phyloP scores from a whole-genome alignment of 2,888 invertebrate species.

The Zygogramma bicolorata region DNA sequence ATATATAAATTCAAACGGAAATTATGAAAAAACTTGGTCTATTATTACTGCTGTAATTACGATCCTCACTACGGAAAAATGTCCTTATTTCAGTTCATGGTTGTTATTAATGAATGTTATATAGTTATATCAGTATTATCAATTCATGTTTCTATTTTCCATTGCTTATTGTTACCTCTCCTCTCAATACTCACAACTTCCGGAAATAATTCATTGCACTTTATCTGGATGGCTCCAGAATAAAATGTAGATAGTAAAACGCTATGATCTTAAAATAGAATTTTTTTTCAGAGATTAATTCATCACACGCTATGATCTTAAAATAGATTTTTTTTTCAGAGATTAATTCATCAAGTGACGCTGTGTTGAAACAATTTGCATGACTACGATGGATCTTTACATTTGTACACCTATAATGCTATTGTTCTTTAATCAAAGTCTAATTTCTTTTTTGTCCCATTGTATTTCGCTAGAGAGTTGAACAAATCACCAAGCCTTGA shows the following conservation, averaged over 20 bases:
- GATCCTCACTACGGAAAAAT: too few relatives aligned
- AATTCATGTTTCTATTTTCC: too few relatives aligned
- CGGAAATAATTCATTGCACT: too few relatives aligned
- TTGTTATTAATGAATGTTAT: too few relatives aligned
- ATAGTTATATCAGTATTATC: too few relatives aligned
- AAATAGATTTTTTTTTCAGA: background rate
- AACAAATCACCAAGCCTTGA: conserved; percentile 41
- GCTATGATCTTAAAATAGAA: conserved; percentile 26
- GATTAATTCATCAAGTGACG: conserved; percentile 28
- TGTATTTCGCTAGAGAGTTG: conserved; percentile 57
- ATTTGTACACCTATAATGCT: conserved; percentile 26
- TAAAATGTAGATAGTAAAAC: conserved; percentile 7
- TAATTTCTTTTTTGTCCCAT: conserved; percentile 49
- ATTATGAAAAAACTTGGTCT: too few relatives aligned
- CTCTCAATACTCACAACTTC: too few relatives aligned
- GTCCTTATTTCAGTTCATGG: too few relatives aligned
- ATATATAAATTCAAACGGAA: too few relatives aligned
- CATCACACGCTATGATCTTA: conserved; percentile 28
- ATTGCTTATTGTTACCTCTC: too few relatives aligned
- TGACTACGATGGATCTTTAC: conserved; percentile 25
- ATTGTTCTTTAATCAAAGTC: conserved; percentile 23
- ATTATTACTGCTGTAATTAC: too few relatives aligned
- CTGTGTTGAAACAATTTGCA: background rate
- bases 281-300: conserved; percentile 11
- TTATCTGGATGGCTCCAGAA: background rate